Evolutionary conservation across 92 coral and sea anemone genomes (phyloP).

Genomic region (Actinernus sp.): DNA sequence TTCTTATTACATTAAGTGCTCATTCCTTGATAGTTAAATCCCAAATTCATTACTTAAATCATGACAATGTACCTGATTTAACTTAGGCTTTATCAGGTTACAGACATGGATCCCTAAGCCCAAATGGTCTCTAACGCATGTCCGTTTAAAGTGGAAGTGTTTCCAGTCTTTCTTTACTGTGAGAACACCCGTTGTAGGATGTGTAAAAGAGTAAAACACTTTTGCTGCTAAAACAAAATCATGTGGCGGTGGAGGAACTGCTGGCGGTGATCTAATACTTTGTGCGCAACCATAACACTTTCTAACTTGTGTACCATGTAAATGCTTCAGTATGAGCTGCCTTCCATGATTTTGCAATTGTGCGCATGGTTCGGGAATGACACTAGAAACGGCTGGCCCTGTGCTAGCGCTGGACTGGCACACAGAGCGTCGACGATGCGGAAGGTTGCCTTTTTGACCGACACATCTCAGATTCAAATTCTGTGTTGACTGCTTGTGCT

Average conservation of each 20-base stretch:
- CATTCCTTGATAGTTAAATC: too few species aligned
- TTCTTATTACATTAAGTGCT: too few species aligned
- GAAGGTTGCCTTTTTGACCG: conserved; percentile 46
- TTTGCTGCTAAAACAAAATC: conserved; percentile 50
- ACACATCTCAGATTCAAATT: conserved; percentile 35
- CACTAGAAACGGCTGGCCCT: not conserved
- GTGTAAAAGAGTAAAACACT: conserved; percentile 25
- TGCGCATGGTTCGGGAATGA: not conserved
- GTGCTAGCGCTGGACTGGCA: not conserved
- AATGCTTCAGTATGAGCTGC: conserved; percentile 30
- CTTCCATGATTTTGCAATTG: not conserved
- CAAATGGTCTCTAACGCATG: conserved; percentile 10
- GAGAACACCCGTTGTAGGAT: conserved; percentile 24
- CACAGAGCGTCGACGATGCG: not conserved
- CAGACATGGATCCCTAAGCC: conserved; percentile 30
- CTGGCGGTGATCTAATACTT: conserved; percentile 25
- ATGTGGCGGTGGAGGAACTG: conserved; percentile 39
- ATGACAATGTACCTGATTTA: conserved; percentile 27
- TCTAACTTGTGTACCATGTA: conserved; percentile 38
- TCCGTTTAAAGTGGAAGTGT: conserved; percentile 20
- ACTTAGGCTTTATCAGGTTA: conserved; percentile 23
- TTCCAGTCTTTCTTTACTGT: conserved; percentile 38
- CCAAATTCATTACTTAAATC: conserved; percentile 16
- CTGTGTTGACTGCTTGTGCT: conserved; percentile 19
- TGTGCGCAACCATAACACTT: conserved; percentile 25